Percentiles rank a stretch among this genome's conserved stretches.
phyloP scores from a whole-genome alignment of 1,140 invertebrate species.

The Bombus confusus region DNA sequence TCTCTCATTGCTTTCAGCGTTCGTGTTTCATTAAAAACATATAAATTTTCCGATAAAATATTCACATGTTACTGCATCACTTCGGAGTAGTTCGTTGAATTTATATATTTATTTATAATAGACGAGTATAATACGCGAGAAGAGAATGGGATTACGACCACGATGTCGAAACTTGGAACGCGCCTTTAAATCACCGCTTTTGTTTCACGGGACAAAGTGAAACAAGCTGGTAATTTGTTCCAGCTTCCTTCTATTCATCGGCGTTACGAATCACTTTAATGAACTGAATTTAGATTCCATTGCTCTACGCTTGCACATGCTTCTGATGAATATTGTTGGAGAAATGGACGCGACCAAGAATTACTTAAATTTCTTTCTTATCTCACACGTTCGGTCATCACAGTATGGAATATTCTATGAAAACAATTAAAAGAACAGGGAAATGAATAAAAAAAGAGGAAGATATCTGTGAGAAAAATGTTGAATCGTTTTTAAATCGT shows the following conservation, averaged over 20 bases:
- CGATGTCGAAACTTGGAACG: background rate
- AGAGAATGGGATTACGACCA: background rate
- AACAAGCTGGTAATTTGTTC: constrained; percentile 43
- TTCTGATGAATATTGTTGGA: background rate
- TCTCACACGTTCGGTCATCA: background rate
- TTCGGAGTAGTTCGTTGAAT: background rate
- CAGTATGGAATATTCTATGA: background rate
- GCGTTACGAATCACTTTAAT: constrained; percentile 32
- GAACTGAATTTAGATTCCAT: constrained; percentile 20
- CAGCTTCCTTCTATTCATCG: constrained; percentile 33
- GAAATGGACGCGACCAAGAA: too few relatives aligned
- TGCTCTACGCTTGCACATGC: background rate
- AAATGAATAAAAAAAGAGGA: background rate
- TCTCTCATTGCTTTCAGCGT: background rate
- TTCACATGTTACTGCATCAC: background rate
- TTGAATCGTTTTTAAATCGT: background rate
- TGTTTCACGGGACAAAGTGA: constrained; percentile 37
- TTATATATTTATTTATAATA: constrained; percentile 17
- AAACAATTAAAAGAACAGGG: background rate
- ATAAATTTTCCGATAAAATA: background rate
- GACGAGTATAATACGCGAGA: background rate
- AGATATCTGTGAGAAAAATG: background rate
- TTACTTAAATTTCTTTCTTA: background rate
- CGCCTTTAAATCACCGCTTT: constrained; percentile 41
- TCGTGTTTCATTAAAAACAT: background rate